These are phyloP conservation scores for Sebastes hubbsi DNA, from an alignment of 2,797 vertebrate species.

Conservation along the genomic window DNA sequence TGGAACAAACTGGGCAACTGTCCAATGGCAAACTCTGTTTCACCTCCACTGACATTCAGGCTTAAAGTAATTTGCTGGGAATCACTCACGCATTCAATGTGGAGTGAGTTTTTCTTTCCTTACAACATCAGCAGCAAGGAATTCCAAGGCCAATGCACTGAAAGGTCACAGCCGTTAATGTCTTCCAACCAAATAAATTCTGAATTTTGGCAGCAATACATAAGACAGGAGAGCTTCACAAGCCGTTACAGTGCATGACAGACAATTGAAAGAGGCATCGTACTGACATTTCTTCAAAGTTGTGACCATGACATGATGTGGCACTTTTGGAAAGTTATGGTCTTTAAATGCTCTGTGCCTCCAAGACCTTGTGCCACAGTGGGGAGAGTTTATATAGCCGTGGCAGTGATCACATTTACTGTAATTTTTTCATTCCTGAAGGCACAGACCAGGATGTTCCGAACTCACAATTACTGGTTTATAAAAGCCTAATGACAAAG, in stretches of 20 bases:
- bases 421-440: conserved; percentile 24
- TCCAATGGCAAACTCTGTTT: conserved; percentile 60
- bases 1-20: conserved; percentile 49
- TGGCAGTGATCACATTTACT: conserved; percentile 29
- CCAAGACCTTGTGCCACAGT: not conserved
- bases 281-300: conserved; percentile 2
- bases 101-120: conserved; percentile 40
- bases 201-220: conserved; percentile 26
- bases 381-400: conserved; percentile 16
- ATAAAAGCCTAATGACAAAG: conserved; percentile 29
- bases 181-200: conserved; percentile 43
- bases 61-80: conserved; percentile 63
- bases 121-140: conserved; percentile 55
- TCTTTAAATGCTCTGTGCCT: not conserved
- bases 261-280: conserved; percentile 6
- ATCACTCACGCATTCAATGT: conserved; percentile 45
- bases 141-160: conserved; percentile 41
- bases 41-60: conserved; percentile 51
- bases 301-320: conserved; percentile 2
- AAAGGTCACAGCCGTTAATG: conserved; percentile 39
- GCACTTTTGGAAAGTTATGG: conserved; percentile 24
- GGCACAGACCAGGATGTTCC: conserved; percentile 26
- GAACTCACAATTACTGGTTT: conserved; percentile 34
- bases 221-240: conserved; percentile 16
- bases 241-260: conserved; percentile 1